These are phyloP conservation scores for Yasuhikotakia modesta DNA, from an alignment of 2,797 vertebrate genomes.

Conservation along the genomic window DNA sequence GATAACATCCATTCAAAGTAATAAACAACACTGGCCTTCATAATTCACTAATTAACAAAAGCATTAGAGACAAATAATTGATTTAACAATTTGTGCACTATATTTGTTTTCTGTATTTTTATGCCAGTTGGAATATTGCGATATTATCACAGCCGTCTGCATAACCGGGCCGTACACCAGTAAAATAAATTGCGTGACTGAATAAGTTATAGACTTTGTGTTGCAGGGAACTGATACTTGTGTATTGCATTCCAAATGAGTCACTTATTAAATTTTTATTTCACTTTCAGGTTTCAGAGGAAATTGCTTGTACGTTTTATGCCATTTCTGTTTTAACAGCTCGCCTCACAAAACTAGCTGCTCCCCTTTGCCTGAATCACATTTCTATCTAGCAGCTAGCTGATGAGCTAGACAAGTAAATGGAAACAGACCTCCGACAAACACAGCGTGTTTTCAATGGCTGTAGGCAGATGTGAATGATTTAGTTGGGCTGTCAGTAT, in stretches of 20 bases:
- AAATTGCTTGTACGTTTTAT: not conserved
- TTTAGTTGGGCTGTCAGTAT: slow-evolving; percentile 1
- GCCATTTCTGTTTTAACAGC: not conserved
- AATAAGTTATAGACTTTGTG: too few species aligned
- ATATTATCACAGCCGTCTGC: too few species aligned
- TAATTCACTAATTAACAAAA: too few species aligned
- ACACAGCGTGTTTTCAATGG: slow-evolving; percentile 20
- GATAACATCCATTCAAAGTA: too few species aligned
- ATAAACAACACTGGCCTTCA: too few species aligned
- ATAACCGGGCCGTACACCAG: not conserved
- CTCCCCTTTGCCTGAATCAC: not conserved
- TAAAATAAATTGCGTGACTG: not conserved
- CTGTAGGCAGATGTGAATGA: slow-evolving; percentile 7
- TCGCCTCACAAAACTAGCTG: slow-evolving; percentile 1
- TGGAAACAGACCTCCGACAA: slow-evolving; percentile 22
- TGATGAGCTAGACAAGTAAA: slow-evolving; percentile 6
- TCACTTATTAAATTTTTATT: not conserved
- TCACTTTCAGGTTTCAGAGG: not conserved
- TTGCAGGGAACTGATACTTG: not conserved
- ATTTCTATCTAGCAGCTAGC: slow-evolving; percentile 29
- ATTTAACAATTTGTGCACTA: too few species aligned
- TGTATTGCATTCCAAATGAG: not conserved
- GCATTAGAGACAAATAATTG: too few species aligned
- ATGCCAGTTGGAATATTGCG: too few species aligned
- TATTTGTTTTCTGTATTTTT: too few species aligned